phyloP scores from a whole-genome alignment of 2,888 invertebrate genomes.

The Apeira syringaria region DNA sequence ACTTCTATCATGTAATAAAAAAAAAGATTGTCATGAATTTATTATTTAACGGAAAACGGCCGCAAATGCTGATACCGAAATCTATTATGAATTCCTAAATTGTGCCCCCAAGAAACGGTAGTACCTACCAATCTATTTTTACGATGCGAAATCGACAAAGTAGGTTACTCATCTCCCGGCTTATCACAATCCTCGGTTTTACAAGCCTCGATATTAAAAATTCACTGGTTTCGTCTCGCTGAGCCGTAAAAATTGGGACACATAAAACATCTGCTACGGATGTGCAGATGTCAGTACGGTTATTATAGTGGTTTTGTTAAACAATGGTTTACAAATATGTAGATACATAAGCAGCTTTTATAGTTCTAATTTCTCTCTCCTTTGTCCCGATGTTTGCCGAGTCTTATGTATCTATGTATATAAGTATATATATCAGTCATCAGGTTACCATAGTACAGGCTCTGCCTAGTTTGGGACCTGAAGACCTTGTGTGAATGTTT shows the following conservation, averaged over 20 bases:
- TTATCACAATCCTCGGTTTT: conserved; percentile 10
- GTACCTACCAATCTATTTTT: background rate
- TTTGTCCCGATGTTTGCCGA: too few species aligned
- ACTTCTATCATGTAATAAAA: too few species aligned
- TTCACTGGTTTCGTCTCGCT: conserved; percentile 7
- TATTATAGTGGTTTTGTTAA: background rate
- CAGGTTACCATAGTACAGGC: too few species aligned
- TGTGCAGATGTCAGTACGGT: background rate
- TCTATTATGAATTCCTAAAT: background rate
- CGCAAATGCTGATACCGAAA: background rate
- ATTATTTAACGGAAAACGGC: too few species aligned
- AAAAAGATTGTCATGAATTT: too few species aligned
- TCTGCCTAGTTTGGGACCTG: too few species aligned
- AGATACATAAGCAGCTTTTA: too few species aligned
- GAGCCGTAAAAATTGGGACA: conserved; percentile 13
- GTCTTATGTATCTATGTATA: too few species aligned
- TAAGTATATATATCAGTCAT: too few species aligned
- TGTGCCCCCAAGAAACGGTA: background rate
- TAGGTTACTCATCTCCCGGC: conserved; percentile 1
- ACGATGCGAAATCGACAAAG: background rate
- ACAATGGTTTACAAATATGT: too few species aligned
- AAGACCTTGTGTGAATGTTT: too few species aligned
- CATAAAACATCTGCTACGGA: conserved; percentile 10
- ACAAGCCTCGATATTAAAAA: conserved; percentile 14
- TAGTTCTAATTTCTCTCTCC: too few species aligned